Evolutionary conservation across 1,140 invertebrate genomes (phyloP), one percentile per base, ranked within the genome.

Genomic region (Ceratina calcarata): DNA sequence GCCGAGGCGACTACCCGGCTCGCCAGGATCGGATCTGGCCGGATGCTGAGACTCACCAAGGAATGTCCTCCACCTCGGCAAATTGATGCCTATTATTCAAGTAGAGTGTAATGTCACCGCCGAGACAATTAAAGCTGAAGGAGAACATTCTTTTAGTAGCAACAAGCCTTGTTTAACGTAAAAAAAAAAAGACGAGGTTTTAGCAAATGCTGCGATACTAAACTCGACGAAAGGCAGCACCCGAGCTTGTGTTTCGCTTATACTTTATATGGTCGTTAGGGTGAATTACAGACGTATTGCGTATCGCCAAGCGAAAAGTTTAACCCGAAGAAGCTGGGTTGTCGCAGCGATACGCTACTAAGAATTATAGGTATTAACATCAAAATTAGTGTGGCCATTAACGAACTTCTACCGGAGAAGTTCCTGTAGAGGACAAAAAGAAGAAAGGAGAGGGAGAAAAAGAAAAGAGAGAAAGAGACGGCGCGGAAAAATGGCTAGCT

Each of bases 1-100:
- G 69, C 81, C 78, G 32, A 66, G 74, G 32, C 65, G 82, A 61
- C 83, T 75, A 73, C 72, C 78, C 70, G 78, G 72, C 82, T 84
- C 75, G 51, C 60, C 83, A 85, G 82, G 83, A 83, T 68, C 82
- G 83, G 78, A 51, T 74, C 51, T 13, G 1, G 12, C 57, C 4
- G n/a, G 45, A 32, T 37, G 61, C 32, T 20, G 24, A 2, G 65
- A 62, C 55, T 64, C 22, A 8, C 20, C 24, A 15, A 37, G 49
- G 57, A 79, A 55, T 32, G 32, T 22, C 18, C 16, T 45, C 12
- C 51, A 6, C 27, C 12, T 12, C 20, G 27, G 16, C 16, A 16
- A 64, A 37, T 73, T 20, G 37, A 45, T 45, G 37, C 37, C 37
- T 45, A 45, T 45, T 45, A 45, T 10, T 45, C 7, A 45, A 45